Evolutionary conservation across 2,113 vertebrate species (phyloP).

Genomic region (Cyanistes caeruleus): DNA sequence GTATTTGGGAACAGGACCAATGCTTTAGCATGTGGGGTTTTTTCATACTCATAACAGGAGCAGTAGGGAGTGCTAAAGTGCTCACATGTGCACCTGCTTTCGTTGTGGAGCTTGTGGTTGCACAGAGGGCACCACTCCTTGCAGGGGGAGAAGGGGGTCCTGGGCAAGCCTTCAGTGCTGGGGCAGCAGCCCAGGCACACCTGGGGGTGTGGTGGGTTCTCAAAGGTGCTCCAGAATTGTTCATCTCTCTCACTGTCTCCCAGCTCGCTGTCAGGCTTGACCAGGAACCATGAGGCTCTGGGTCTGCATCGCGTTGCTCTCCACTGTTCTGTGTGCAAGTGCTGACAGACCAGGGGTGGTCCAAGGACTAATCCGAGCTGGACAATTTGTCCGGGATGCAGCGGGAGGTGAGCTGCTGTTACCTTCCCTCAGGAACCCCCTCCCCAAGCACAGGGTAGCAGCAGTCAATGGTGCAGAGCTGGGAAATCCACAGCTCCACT

Average conservation of each 20-base stretch:
- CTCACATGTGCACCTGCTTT: background rate
- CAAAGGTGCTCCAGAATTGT: background rate
- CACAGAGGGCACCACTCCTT: background rate
- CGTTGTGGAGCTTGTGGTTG: background rate
- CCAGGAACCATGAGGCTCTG: conserved; percentile 32
- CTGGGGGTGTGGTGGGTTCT: background rate
- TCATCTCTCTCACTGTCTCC: background rate
- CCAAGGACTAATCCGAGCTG: rapidly evolving
- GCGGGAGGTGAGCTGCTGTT: background rate
- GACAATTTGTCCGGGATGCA: background rate
- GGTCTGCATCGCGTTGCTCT: background rate
- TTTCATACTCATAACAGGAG: background rate
- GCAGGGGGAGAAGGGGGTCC: background rate
- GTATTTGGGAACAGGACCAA: background rate
- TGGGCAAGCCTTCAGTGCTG: rapidly evolving
- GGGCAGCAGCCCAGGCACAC: background rate
- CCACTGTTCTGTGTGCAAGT: background rate
- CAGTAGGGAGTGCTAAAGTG: background rate
- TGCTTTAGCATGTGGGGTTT: background rate
- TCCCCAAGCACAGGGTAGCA: background rate
- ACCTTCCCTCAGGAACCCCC: background rate
- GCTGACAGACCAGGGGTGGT: rapidly evolving
- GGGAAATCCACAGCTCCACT: rapidly evolving
- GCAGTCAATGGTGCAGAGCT: background rate
- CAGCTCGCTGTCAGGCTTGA: background rate